Evolutionary conservation across 2,113 vertebrate genomes (phyloP), one percentile per base, ranked within the genome.

Genomic region (Forbesichthys agassizii): DNA sequence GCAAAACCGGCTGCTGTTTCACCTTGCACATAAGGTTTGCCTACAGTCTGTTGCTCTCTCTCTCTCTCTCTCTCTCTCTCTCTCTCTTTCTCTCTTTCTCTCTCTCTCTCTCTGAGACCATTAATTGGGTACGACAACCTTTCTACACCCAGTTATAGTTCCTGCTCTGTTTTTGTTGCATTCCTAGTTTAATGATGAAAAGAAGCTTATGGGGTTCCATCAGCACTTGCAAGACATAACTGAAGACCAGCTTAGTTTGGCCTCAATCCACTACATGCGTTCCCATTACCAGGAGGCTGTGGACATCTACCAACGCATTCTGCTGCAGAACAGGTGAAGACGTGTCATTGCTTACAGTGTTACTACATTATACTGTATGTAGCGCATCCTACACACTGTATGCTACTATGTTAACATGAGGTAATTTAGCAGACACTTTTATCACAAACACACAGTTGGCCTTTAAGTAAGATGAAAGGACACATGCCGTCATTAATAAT

Each of bases 201-300:
- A 97, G 91, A 97, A 91, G 82, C 85, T 99, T 81, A 99, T 99
- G 97, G 93, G 91, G 70, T 98, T 95, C 86, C 98, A 99, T 83
- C 96, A 99, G 81, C 97, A 99, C 84, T 91, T 99, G 79, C 95
- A 98, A 87, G 96, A 99, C 52, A 91, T 99, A 74, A 98, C 95
- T 0, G 97, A 99, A 85, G 97, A 99, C 86, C 98, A 99, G 68
- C 95, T 99, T 51, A 99, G 98, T 83, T 88, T 99, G 85, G 98
- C 97, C 11, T 99, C 98, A 20, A 98, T 99, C 73, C 98, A 99
- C 81, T 99, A 98, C 78, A 98, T 99, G 98, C 93, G 98, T 10
- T 96, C 96, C 13, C 97, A 99, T 85, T 98, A 99, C 86, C 96
- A 98, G 83, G 97, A 98, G 86, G 97, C 97, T 8, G 98, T 99